phyloP scores from a whole-genome alignment of 1,140 invertebrate species.

The Euschistus heros region DNA sequence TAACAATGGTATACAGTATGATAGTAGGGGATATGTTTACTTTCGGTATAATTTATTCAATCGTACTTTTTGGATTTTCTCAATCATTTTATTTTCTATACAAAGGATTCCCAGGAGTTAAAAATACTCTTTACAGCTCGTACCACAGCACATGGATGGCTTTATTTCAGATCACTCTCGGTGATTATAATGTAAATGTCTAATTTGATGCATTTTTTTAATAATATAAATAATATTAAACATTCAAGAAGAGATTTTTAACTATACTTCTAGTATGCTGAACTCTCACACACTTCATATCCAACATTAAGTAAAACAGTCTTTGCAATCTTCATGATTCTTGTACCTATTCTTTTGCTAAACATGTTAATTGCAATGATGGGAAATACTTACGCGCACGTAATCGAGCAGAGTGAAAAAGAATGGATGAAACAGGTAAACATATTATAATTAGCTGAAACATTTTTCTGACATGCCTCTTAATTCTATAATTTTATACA shows the following conservation, averaged over 20 bases:
- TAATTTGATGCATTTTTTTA: too few relatives aligned
- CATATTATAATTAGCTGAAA: too few relatives aligned
- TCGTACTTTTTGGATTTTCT: conserved; percentile 89
- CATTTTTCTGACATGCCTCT: not conserved
- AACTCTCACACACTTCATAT: conserved; percentile 79
- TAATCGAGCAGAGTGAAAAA: conserved; percentile 96
- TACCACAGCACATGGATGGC: conserved; percentile 94
- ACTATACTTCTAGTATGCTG: conserved; percentile 64
- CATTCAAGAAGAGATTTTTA: not conserved
- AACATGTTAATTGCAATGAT: conserved; percentile 99
- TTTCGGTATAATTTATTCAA: conserved; percentile 90
- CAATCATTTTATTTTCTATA: conserved; percentile 96
- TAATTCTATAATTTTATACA: conserved; percentile 36
- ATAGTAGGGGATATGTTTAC: conserved; percentile 95
- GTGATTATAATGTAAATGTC: conserved; percentile 87
- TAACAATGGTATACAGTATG: conserved; percentile 98
- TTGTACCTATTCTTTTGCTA: conserved; percentile 88
- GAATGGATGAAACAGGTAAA: conserved; percentile 94
- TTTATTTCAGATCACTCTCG: conserved; percentile 93
- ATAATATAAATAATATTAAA: too few relatives aligned
- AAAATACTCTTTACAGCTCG: conserved; percentile 64
- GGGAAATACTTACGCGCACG: conserved; percentile 95
- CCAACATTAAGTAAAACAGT: conserved; percentile 84
- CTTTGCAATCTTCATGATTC: conserved; percentile 94
- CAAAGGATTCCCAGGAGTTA: conserved; percentile 75